Conservation (phyloP, 2,113 vertebrate genomes). For the Donacobius atricapilla region DNA sequence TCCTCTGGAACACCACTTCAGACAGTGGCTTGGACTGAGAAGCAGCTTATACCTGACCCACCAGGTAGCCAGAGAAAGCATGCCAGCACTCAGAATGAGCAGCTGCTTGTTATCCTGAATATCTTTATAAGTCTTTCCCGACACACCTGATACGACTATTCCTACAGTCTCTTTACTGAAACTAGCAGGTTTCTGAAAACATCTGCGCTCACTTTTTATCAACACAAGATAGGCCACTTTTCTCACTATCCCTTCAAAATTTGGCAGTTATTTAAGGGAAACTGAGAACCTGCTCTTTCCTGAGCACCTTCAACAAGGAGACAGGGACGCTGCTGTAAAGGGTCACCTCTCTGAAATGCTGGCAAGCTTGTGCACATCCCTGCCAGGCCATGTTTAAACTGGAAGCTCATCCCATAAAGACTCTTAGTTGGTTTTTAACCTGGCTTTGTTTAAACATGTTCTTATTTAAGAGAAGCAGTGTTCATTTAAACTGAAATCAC, state of each 20-base stretch:
- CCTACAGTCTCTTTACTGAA: neutral
- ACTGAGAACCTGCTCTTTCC: neutral
- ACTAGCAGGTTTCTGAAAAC: neutral
- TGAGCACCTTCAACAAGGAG: neutral
- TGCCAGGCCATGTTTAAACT: neutral
- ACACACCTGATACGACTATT: neutral
- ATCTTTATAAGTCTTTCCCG: neutral
- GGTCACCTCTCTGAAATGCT: neutral
- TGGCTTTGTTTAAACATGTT: neutral
- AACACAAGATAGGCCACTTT: neutral
- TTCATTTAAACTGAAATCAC: neutral
- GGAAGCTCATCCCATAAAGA: neutral
- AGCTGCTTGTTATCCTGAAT: neutral
- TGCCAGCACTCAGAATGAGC: neutral
- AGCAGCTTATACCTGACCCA: neutral
- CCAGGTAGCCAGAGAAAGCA: neutral
- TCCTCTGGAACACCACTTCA: neutral
- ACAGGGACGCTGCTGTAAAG: fast-evolving
- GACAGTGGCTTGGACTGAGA: neutral
- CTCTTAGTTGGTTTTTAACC: neutral
- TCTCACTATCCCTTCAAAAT: neutral
- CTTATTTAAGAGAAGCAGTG: neutral
- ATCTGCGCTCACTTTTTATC: neutral
- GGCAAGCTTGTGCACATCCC: neutral
- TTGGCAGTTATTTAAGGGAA: neutral